Evolutionary conservation across 1,140 invertebrate genomes (phyloP).

Genomic region (Drosophila ogumai): DNA sequence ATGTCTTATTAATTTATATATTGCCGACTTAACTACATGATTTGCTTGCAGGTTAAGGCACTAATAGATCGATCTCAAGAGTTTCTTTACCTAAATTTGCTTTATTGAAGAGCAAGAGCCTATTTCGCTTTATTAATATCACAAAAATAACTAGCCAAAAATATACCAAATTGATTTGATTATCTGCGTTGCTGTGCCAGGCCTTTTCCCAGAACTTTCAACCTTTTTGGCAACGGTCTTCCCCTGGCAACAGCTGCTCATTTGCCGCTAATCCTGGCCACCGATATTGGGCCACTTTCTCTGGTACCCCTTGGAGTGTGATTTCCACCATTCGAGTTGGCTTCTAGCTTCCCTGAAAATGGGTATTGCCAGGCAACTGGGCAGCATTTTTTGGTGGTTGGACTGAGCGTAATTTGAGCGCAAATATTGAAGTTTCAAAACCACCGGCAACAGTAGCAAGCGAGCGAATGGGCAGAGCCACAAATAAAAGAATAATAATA

Average conservation of each 20-base stretch:
- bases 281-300: constrained; percentile 1
- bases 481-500: constrained; percentile 73
- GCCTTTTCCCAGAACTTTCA: not conserved
- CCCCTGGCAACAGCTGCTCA: constrained; percentile 41
- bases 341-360: constrained; percentile 1
- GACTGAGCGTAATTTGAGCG: constrained; percentile 61
- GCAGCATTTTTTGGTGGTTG: constrained; percentile 9
- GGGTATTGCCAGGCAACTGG: constrained; percentile 37
- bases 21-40: not conserved
- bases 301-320: not conserved
- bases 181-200: constrained; percentile 2
- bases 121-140: not conserved
- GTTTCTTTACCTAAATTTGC: not conserved
- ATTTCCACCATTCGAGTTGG: constrained; percentile 5
- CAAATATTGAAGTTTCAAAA: constrained; percentile 74
- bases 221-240: not conserved
- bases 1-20: constrained; percentile 3
- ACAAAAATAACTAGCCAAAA: constrained; percentile 6
- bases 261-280: constrained; percentile 42
- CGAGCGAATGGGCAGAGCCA: not conserved
- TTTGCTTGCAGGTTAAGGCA: not conserved
- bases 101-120: not conserved
- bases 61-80: no score
- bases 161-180: constrained; percentile 29
- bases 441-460: constrained; percentile 40